Percentiles rank a stretch among this genome's conserved stretches.
These are phyloP conservation scores for Ochropleura plecta DNA, from an alignment of 2,888 invertebrate genomes.

Conservation along the genomic window DNA sequence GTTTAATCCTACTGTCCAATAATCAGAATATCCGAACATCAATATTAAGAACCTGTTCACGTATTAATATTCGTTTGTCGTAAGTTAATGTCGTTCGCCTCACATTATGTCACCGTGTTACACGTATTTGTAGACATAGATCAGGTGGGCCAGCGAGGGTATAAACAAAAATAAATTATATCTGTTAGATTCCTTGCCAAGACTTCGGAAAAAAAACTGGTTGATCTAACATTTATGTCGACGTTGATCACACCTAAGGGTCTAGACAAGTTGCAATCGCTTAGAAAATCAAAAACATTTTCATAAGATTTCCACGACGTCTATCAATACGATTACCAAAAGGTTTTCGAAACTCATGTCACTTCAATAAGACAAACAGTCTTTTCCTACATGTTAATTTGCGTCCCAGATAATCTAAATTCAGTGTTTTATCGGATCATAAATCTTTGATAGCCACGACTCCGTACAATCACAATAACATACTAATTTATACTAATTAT, in stretches of 20 bases:
- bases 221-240: neutral
- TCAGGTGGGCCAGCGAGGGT: neutral
- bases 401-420: neutral
- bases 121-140: slow-evolving; percentile 48
- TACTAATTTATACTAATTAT: neutral
- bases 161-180: neutral
- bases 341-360: neutral
- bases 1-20: slow-evolving; percentile 34
- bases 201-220: neutral
- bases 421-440: neutral
- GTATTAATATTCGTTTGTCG: slow-evolving; percentile 47
- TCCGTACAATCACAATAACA: neutral
- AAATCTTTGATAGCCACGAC: neutral
- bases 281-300: neutral
- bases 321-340: neutral
- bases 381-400: neutral
- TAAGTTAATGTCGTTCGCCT: slow-evolving; percentile 20
- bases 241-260: neutral
- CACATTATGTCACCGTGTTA: slow-evolving; percentile 51
- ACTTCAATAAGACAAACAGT: neutral
- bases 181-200: neutral
- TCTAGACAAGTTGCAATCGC: neutral
- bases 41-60: slow-evolving; percentile 48
- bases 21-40: slow-evolving; percentile 13
- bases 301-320: neutral